Evolutionary conservation across 1,140 invertebrate genomes (phyloP), one percentile per base, ranked within the genome.

Genomic region (Eriocheir sinensis): DNA sequence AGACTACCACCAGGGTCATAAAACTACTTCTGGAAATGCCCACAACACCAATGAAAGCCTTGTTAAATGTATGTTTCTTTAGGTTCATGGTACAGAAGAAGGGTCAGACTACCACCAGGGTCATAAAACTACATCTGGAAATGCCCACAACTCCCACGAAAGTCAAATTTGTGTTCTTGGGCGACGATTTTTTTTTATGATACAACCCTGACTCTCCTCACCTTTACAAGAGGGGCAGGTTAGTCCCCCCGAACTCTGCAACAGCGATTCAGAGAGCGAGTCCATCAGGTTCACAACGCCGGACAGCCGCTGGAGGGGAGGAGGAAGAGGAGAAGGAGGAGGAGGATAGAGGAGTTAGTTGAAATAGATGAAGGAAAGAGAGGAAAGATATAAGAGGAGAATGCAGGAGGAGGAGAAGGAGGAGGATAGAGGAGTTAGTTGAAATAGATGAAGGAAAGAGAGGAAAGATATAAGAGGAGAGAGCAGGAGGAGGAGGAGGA

Each of bases 171-270:
- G n/a, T n/a, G n/a, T n/a, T n/a, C n/a, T n/a, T n/a, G n/a, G n/a
- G n/a, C n/a, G n/a, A n/a, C n/a, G n/a, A n/a, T n/a, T n/a, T n/a
- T n/a, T n/a, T n/a, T n/a, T n/a, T n/a, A n/a, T n/a, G n/a, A n/a
- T n/a, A n/a, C n/a, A n/a, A n/a, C n/a, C n/a, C n/a, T n/a, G n/a
- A n/a, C 27, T 12, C 3, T 38, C 83, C 91, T 92, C 83, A 96
- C 95, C 95, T 96, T 95, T 96, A 44, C 95, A 96, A 17, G 93
- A 79, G 2, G 95, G 95, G 36, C 95, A 96, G 44, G 95, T 96
- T 44, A 95, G 34, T 8, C 94, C 95, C 32, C 91, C 92, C 34
- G 90, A 89, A 79, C 34, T 86, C 48, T 91, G 89, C 36, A 94
- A 91, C 21, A 96, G 95, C 2, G 95, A 93, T 30, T 95, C 95